Evolutionary conservation across 2,113 vertebrate species (phyloP), one percentile per base, ranked within the genome.

Genomic region (Ceyx margarethae): DNA sequence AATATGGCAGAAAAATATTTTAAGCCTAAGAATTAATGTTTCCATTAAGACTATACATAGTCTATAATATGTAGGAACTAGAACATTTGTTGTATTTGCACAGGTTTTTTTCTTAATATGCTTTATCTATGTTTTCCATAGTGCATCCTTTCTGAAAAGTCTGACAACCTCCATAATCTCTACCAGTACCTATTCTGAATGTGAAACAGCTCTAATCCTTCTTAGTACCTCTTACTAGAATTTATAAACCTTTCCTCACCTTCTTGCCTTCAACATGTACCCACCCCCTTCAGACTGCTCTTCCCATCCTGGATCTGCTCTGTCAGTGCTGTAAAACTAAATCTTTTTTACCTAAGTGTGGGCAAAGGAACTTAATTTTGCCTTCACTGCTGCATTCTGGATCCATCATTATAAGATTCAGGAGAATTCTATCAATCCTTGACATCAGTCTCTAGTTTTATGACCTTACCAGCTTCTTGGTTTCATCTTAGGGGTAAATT

Each of bases 401-500:
- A 94, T 29, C 29, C 12, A 6, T 54, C 37, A 77, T 83, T 60
- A 50, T 40, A 64, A 74, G 46, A 68, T 86, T 53, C 57, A 76
- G 57, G 67, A 84, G 61, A 91, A 72, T 79, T 84, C 29, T 79
- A 84, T 78, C 57, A 84, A 46, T 88, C 76, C 65, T 93, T 80
- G 74, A 67, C 45, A 86, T 93, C 65, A 50, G n/a, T 90, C 89
- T 95, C 56, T 51, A 74, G 48, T 80, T 91, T 92, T 76, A 85
- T 92, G 78, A 90, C 87, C 74, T 51, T 82, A 65, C 61, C 50
- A 83, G 35, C 69, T 85, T 90, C 62, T 21, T 72, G 35, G 57
- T 90, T 85, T 91, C 72, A 92, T 93, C 20, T 51, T 57, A 71
- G 62, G 33, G 53, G 56, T 88, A 54, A 85, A 91, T 91, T 95